Evolutionary conservation across 2,888 invertebrate genomes (phyloP), one percentile per base, ranked within the genome.

Genomic region (Tricholauxania praeusta): DNA sequence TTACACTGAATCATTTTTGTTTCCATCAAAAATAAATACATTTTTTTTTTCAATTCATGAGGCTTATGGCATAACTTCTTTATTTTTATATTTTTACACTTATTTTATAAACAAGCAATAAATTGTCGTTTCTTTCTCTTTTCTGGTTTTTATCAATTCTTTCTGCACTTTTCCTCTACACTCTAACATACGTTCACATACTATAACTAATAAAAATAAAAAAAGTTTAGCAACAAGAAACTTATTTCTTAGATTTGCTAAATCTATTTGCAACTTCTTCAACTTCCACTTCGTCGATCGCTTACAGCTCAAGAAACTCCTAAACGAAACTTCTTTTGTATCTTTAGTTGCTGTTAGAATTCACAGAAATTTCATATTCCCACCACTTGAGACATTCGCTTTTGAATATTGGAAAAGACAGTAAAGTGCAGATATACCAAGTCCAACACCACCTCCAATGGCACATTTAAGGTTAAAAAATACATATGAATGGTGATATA

Each of bases 371-470:
- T 83, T 85, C 65, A 77, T 73, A 78, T 79, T 51, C 39, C 39
- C 39, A 39, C 74, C 74, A 77, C 79, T 82, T 67, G 78, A 77
- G 49, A 81, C 78, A 75, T 80, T 83, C 70, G 83, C 80, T 76
- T 83, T 82, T 55, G 86, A 81, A 72, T 84, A 65, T 77, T 85
- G 81, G 73, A 84, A 87, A 72, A 87, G 77, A 74, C 86, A 86
- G 76, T 96, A 97, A 1, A 93, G 88, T 75, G 94, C 91, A 8
- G 97, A 94, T 64, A 96, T 85, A 73, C 94, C 94, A 69, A 97
- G 89, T 48, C 97, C 97, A 66, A 95, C 89, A 28, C 92, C 94
- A 22, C 96, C 97, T 12, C 96, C 97, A 51, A 96, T 88, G 3
- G 92, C 94, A 89, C 96, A 94, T 78, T 92, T 93, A 10, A 39